A percentile compares a stretch with the other conserved stretches of the same genome.
phyloP scores from a whole-genome alignment of 1,140 invertebrate genomes.

The Trichoplusia ni region DNA sequence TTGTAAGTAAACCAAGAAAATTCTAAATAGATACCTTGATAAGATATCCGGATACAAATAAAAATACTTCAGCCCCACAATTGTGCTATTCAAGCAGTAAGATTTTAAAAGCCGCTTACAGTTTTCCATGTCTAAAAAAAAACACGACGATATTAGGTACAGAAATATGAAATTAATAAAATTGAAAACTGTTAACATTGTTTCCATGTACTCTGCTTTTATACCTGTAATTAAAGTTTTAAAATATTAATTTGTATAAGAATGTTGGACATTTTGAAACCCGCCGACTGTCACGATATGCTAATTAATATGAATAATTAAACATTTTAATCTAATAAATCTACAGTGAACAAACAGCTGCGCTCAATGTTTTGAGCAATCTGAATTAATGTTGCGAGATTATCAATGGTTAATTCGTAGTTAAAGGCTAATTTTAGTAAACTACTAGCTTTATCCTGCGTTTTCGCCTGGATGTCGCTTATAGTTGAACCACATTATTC shows the following conservation, averaged over 20 bases:
- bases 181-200: too few relatives aligned
- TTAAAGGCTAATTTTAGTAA: too few relatives aligned
- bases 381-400: too few relatives aligned
- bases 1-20: too few relatives aligned
- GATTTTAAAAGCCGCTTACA: conserved; percentile 43
- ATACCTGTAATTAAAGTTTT: background rate
- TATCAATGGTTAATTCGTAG: too few relatives aligned
- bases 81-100: conserved; percentile 59
- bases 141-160: background rate
- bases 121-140: conserved; percentile 42
- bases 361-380: too few relatives aligned
- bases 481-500: too few relatives aligned
- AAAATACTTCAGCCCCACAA: conserved; percentile 66
- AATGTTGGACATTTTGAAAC: background rate
- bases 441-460: too few relatives aligned
- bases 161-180: too few relatives aligned
- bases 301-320: conserved; percentile 5
- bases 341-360: background rate
- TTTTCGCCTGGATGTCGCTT: too few relatives aligned
- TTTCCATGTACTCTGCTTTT: background rate
- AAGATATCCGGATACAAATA: conserved; percentile 66
- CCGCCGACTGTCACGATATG: background rate
- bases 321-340: background rate
- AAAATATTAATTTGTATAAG: background rate
- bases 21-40: conserved; percentile 48